Base-by-base conservation (phyloP, 2,888 invertebrate genomes). In the Stenolophus ochropezus region DNA sequence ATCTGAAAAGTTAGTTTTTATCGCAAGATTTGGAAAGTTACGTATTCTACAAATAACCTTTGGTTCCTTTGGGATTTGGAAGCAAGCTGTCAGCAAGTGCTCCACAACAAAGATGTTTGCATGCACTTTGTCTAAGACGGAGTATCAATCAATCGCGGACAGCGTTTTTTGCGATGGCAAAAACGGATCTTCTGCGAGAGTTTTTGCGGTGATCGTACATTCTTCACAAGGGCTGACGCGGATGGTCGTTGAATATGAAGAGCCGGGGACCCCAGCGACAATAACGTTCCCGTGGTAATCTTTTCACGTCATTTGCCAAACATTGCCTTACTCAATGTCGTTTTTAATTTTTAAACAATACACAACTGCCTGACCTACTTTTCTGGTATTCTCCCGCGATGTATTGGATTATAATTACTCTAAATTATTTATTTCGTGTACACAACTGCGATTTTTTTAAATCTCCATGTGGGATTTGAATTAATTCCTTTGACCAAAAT, bases 61-160 rank as follows among this genome's bases (percentile, higher is more conserved):
- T 61, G 61, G 61, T 20, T 53, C 56, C 56, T 56, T 11, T 4
- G 61, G 25, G 61, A 61, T 61, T 21, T 23, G n/a, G 21, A 61
- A 61, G 25, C 61, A 25, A 61, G 61, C 61, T 61, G 61, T 69
- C 65, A 33, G 27, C 65, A 69, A 69, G 65, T 69, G 65, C 65
- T 47, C 53, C 47, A 61, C 61, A 77, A 61, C 77, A 77, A 58
- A 77, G 79, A 49, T 79, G 79, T 79, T 79, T 71, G 71, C 79
- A 79, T 71, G 79, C 69, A 79, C 33, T 71, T 79, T 79, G 79
- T 79, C 79, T 33, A 79, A 79, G 79, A 25, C 78, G 49, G 78
- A 53, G 65, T 79, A 79, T 79, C 79, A 71, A 79, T 79, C 79
- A 79, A 79, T 79, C 71, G 79, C 21, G 27, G 69, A 69, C 71